A percentile compares a stretch with the other conserved stretches of the same genome.
phyloP scores from a whole-genome alignment of 53 echinoderm and acorn worm genomes.

The Echinarachnius parma region DNA sequence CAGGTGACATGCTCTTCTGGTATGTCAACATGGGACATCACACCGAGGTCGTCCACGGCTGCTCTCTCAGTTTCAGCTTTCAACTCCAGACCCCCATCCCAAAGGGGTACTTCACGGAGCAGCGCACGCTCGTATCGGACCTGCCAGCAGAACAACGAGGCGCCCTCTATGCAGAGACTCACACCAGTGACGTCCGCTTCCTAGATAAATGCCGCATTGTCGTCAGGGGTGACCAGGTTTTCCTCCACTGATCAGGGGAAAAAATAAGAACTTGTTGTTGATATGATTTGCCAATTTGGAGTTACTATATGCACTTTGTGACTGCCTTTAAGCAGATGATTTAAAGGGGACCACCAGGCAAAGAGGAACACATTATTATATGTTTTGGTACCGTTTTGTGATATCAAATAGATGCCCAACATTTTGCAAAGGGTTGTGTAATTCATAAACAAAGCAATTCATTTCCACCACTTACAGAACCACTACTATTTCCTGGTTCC shows the following conservation, averaged over 20 bases:
- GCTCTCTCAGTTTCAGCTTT: slow-evolving; percentile 90
- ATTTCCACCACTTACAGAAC: too few relatives aligned
- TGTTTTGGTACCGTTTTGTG: too few relatives aligned
- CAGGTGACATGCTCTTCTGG: slow-evolving; percentile 88
- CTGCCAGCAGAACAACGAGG: slow-evolving; percentile 3
- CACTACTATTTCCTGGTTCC: too few relatives aligned
- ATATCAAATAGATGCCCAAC: too few relatives aligned
- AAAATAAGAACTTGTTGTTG: too few relatives aligned
- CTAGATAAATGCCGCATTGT: slow-evolving; percentile 19
- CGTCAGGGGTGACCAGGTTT: slow-evolving; percentile 19
- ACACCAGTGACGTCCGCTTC: slow-evolving; percentile 10
- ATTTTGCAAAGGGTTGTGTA: too few relatives aligned
- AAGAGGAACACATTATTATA: too few relatives aligned
- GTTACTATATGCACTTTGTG: too few relatives aligned
- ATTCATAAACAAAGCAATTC: too few relatives aligned
- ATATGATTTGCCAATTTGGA: too few relatives aligned
- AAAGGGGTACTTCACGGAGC: slow-evolving; percentile 54
- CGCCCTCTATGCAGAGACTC: slow-evolving; percentile 26
- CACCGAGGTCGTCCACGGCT: slow-evolving; percentile 79
- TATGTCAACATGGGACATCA: slow-evolving; percentile 82
- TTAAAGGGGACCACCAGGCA: too few relatives aligned
- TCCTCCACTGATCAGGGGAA: slow-evolving; percentile 4
- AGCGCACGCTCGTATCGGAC: slow-evolving; percentile 44
- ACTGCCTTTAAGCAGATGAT: too few relatives aligned
- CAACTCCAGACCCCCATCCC: slow-evolving; percentile 70